Conservation (phyloP, 2,113 vertebrate species). For the Girardinichthys multiradiatus region DNA sequence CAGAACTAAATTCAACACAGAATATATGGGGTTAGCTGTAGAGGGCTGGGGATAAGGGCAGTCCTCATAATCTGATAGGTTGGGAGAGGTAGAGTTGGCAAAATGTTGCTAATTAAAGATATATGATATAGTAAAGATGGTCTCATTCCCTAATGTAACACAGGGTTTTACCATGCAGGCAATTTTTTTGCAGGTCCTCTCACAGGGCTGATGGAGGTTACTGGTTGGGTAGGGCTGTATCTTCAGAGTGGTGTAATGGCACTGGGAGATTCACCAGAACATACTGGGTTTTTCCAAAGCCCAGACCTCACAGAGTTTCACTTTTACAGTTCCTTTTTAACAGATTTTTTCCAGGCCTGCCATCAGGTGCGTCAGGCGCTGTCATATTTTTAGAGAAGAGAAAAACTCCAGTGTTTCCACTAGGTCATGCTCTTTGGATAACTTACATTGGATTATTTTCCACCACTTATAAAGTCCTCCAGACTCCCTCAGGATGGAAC, state of each 20-base stretch:
- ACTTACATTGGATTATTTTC: conserved; percentile 38
- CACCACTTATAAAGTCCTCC: conserved; percentile 52
- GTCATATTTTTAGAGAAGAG: conserved; percentile 49
- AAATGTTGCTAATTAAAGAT: too few relatives aligned
- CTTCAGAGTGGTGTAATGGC: conserved; percentile 12
- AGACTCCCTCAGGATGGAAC: conserved; percentile 25
- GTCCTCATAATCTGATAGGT: too few relatives aligned
- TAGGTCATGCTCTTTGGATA: conserved; percentile 22
- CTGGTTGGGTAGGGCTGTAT: conserved; percentile 12
- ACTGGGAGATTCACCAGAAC: conserved; percentile 17
- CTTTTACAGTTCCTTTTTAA: conserved; percentile 43
- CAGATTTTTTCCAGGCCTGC: conserved; percentile 55
- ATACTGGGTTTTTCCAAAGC: conserved; percentile 39
- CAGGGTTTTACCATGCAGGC: too few relatives aligned
- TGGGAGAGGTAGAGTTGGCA: too few relatives aligned
- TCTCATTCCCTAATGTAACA: too few relatives aligned
- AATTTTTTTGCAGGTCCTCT: not conserved
- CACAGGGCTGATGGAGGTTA: conserved; percentile 15
- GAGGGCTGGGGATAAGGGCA: too few relatives aligned
- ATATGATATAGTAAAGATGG: too few relatives aligned
- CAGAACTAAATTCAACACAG: too few relatives aligned
- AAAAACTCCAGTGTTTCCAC: conserved; percentile 56
- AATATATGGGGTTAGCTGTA: too few relatives aligned
- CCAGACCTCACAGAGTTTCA: conserved; percentile 32
- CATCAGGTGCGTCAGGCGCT: conserved; percentile 49